phyloP scores from a whole-genome alignment of 2,797 vertebrate genomes.

The Chelon auratus region DNA sequence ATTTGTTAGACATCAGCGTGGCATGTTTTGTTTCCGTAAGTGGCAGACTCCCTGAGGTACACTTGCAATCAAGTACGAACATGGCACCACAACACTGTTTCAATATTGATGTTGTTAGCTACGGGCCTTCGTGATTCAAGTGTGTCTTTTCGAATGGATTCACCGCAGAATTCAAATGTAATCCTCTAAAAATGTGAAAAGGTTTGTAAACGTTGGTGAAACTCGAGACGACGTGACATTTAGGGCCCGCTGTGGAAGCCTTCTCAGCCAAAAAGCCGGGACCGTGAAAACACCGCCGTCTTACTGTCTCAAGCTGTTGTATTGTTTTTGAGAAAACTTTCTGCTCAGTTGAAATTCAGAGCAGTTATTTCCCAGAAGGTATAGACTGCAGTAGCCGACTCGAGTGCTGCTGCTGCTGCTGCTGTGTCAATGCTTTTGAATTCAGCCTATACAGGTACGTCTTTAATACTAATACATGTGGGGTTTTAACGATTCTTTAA shows the following conservation, averaged over 20 bases:
- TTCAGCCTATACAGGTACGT: neutral
- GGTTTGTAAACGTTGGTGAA: slow-evolving; percentile 23
- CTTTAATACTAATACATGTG: slow-evolving; percentile 2
- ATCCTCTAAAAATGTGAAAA: slow-evolving; percentile 34
- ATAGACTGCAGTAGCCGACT: neutral
- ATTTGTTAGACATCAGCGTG: slow-evolving; percentile 51
- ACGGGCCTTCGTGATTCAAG: slow-evolving; percentile 37
- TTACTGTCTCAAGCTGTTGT: neutral
- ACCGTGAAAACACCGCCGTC: neutral
- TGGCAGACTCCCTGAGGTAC: slow-evolving; percentile 55
- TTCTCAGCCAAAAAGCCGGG: neutral
- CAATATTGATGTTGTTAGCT: slow-evolving; percentile 59
- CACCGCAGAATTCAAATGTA: slow-evolving; percentile 19
- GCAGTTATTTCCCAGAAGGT: slow-evolving; percentile 14
- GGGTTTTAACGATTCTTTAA: neutral
- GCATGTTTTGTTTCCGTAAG: slow-evolving; percentile 61
- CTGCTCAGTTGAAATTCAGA: slow-evolving; percentile 13
- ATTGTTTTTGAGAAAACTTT: slow-evolving; percentile 14
- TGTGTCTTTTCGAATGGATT: slow-evolving; percentile 38
- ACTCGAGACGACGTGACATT: neutral
- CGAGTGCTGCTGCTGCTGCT: neutral
- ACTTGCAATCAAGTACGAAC: slow-evolving; percentile 60
- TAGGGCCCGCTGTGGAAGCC: neutral
- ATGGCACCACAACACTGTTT: slow-evolving; percentile 31
- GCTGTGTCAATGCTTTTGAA: slow-evolving; percentile 23